phyloP scores from a whole-genome alignment of 2,113 vertebrate species.

The Callipepla squamata region DNA sequence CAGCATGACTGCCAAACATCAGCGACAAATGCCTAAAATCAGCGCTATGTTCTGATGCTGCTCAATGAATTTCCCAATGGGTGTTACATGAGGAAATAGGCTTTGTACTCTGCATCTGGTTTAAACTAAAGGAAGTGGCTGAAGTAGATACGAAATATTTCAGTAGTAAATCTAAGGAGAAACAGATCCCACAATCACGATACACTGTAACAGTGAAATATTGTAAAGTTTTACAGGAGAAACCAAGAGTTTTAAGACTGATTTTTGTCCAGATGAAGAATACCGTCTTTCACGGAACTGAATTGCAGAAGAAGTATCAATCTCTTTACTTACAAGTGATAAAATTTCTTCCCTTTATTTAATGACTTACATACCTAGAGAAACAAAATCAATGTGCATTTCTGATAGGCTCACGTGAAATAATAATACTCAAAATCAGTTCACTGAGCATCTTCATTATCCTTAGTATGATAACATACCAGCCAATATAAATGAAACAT shows the following conservation, averaged over 20 bases:
- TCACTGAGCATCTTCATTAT: not conserved
- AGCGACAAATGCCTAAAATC: not conserved
- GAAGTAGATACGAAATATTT: not conserved
- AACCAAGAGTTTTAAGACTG: not conserved
- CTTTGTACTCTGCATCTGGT: not conserved
- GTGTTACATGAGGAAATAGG: not conserved
- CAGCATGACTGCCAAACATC: accelerated
- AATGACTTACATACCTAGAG: not conserved
- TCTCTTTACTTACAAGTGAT: not conserved
- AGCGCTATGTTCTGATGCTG: not conserved
- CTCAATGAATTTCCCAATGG: not conserved
- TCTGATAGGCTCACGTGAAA: not conserved
- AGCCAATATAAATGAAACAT: not conserved
- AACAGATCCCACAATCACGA: not conserved
- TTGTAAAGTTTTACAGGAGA: not conserved
- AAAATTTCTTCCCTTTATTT: not conserved
- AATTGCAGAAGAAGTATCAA: not conserved
- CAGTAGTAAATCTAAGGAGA: not conserved
- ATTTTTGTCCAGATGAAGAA: not conserved
- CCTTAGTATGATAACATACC: not conserved
- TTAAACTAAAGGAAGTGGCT: not conserved
- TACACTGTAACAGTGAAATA: not conserved
- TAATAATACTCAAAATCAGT: not conserved
- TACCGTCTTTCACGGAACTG: not conserved
- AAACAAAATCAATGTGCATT: not conserved